A percentile compares a stretch with the other conserved stretches of the same genome.
phyloP scores from a whole-genome alignment of 2,113 vertebrate species.

The Oxyura jamaicensis region DNA sequence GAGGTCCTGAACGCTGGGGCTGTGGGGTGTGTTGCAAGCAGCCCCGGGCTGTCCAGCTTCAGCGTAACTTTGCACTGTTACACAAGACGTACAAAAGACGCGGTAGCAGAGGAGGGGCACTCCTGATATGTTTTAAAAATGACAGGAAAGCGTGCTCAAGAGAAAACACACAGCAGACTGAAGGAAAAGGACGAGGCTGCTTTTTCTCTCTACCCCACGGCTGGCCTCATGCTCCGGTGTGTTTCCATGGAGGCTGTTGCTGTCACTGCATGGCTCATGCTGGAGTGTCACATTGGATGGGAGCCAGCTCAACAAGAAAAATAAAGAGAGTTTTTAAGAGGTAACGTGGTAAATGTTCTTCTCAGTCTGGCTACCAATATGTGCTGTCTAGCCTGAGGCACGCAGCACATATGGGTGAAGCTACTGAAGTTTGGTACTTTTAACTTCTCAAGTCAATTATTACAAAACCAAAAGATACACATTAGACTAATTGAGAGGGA shows the following conservation, averaged over 20 bases:
- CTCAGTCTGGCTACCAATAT: slow-evolving; percentile 67
- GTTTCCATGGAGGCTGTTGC: slow-evolving; percentile 74
- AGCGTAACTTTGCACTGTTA: rapidly evolving
- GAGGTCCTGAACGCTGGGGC: not conserved
- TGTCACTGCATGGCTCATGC: slow-evolving; percentile 57
- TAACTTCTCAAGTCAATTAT: slow-evolving; percentile 1
- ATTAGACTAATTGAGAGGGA: not conserved
- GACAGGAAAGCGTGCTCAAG: not conserved
- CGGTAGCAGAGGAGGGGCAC: rapidly evolving
- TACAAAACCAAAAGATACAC: slow-evolving; percentile 18
- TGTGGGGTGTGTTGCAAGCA: not conserved
- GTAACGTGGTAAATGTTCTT: slow-evolving; percentile 59
- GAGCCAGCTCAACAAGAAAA: slow-evolving; percentile 69
- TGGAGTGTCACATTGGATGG: slow-evolving; percentile 64
- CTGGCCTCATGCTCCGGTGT: slow-evolving; percentile 55
- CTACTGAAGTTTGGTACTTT: slow-evolving; percentile 50
- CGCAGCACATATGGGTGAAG: slow-evolving; percentile 45
- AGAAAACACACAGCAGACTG: not conserved
- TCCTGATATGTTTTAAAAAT: not conserved
- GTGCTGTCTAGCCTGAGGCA: slow-evolving; percentile 64
- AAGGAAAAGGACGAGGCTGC: not conserved
- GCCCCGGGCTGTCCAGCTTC: not conserved
- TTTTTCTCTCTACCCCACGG: slow-evolving; percentile 30
- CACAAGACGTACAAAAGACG: not conserved
- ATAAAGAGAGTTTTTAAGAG: slow-evolving; percentile 65